Evolutionary conservation across 2,888 invertebrate species (phyloP).

Genomic region (Ellobium chinense): DNA sequence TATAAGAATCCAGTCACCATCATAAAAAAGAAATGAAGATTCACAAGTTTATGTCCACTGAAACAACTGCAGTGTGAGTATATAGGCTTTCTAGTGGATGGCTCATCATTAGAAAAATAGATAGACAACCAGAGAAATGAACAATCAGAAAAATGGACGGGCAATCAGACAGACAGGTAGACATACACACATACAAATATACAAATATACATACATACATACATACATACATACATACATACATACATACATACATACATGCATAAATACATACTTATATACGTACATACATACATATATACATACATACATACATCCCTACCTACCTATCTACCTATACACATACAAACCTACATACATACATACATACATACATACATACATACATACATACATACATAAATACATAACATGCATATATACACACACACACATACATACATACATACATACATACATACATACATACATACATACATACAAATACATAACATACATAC

Average conservation of each 20-base stretch:
- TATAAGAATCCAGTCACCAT: too few relatives aligned
- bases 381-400: conserved; percentile 4
- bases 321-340: too few relatives aligned
- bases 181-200: not conserved
- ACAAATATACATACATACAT: not conserved
- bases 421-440: not conserved
- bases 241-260: not conserved
- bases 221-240: not conserved
- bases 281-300: not conserved
- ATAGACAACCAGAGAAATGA: too few relatives aligned
- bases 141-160: too few relatives aligned
- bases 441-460: not conserved
- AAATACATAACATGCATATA: not conserved
- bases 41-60: too few relatives aligned
- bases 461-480: too few relatives aligned
- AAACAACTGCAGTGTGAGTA: too few relatives aligned
- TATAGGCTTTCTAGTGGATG: too few relatives aligned
- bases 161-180: not conserved
- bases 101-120: too few relatives aligned
- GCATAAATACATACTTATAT: not conserved
- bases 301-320: not conserved
- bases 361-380: conserved; percentile 14
- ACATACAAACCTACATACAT: not conserved
- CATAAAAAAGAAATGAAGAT: too few relatives aligned
- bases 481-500: not conserved